A percentile compares a stretch with the other conserved stretches of the same genome.
phyloP scores from a whole-genome alignment of 2,888 invertebrate genomes.

The Agrochola litura region DNA sequence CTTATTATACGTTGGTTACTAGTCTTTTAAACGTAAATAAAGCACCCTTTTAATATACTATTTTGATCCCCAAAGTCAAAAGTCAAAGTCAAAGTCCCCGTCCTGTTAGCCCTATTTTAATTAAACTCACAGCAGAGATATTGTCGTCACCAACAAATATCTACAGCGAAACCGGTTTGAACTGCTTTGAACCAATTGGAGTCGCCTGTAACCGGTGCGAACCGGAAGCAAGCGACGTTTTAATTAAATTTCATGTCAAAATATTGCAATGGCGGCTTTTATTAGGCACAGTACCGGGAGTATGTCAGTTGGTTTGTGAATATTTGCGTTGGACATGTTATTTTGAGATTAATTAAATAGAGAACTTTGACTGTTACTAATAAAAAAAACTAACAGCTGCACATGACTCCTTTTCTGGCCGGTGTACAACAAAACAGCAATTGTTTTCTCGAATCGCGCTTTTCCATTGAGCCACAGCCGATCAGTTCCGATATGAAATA shows the following conservation, averaged over 20 bases:
- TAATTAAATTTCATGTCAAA: slow-evolving; percentile 65
- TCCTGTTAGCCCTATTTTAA: slow-evolving; percentile 33
- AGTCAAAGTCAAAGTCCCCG: background rate
- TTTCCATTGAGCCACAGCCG: no score
- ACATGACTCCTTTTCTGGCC: background rate
- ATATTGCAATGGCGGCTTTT: slow-evolving; percentile 53
- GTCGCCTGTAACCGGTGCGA: slow-evolving; percentile 41
- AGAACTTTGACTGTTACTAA: background rate
- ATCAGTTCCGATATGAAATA: background rate
- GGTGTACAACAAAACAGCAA: background rate
- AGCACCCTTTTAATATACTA: background rate
- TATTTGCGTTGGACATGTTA: slow-evolving; percentile 7
- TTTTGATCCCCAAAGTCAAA: background rate
- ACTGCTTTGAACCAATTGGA: slow-evolving; percentile 52
- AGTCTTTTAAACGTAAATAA: background rate
- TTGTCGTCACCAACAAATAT: slow-evolving; percentile 36
- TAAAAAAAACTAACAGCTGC: background rate
- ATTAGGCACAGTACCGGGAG: slow-evolving; percentile 41
- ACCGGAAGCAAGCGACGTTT: slow-evolving; percentile 51
- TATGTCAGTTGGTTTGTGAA: background rate
- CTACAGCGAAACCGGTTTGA: slow-evolving; percentile 40
- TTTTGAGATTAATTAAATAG: background rate
- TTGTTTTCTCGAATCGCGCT: background rate
- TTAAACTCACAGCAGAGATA: slow-evolving; percentile 47
- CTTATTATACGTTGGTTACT: background rate